Percentiles rank a stretch among this genome's conserved stretches.
phyloP scores from a whole-genome alignment of 2,888 invertebrate genomes.

The Tipula vernalis region DNA sequence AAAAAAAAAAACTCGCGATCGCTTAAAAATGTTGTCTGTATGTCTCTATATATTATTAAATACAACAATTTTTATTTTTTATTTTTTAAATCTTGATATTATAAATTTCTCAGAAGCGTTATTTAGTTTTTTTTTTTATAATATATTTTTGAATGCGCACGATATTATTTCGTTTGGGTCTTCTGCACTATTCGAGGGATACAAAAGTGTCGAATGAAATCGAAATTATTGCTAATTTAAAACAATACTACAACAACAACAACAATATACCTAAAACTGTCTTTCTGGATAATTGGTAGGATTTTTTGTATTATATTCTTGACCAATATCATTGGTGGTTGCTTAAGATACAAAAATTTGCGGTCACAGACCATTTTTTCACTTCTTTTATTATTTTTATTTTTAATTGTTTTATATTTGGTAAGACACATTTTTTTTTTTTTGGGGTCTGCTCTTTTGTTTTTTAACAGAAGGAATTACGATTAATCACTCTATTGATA shows the following conservation, averaged over 20 bases:
- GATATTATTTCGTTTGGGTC: background rate
- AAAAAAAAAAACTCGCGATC: background rate
- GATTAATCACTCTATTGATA: background rate
- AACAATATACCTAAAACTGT: background rate
- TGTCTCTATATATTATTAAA: background rate
- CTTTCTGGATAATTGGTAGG: background rate
- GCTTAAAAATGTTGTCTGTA: conserved; percentile 4
- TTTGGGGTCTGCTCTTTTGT: background rate
- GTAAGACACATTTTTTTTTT: background rate
- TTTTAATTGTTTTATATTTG: background rate
- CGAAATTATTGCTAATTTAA: background rate
- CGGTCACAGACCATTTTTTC: background rate
- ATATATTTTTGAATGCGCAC: background rate
- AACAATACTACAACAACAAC: background rate
- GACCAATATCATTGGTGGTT: background rate
- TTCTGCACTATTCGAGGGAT: background rate
- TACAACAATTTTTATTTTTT: background rate
- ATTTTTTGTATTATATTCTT: background rate
- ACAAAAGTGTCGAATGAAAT: background rate
- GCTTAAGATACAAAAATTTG: background rate
- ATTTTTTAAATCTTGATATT: background rate
- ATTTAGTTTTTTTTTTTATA: background rate
- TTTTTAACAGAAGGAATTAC: background rate
- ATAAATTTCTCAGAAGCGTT: background rate
- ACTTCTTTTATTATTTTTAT: background rate